Conservation (phyloP, 2,888 invertebrate genomes). For the Drosophila leonis region DNA sequence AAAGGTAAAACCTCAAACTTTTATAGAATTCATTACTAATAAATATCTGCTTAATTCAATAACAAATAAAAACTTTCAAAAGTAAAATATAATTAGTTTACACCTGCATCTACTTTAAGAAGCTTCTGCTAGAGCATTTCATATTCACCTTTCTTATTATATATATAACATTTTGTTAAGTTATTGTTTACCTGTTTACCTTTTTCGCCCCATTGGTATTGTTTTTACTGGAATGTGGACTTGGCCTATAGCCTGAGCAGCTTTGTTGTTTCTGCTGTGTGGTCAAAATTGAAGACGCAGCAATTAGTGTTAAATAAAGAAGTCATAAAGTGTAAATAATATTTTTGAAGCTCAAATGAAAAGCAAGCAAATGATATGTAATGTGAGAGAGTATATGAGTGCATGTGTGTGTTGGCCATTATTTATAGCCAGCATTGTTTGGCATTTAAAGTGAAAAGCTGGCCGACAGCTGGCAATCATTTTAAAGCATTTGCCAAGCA, state of each 20-base stretch:
- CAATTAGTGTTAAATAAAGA: slow-evolving; percentile 77
- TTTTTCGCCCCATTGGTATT: not conserved
- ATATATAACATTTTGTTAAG: not conserved
- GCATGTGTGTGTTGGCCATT: slow-evolving; percentile 39
- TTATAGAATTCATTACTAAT: not conserved
- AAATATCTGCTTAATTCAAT: not conserved
- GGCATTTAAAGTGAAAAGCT: slow-evolving; percentile 58
- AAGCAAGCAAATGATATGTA: slow-evolving; percentile 57
- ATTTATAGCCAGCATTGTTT: slow-evolving; percentile 68
- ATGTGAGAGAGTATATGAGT: not conserved
- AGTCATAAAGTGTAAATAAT: slow-evolving; percentile 78
- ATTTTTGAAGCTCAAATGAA: slow-evolving; percentile 63
- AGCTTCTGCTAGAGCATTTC: slow-evolving; percentile 26
- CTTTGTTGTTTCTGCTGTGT: not conserved
- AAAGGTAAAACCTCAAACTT: not conserved
- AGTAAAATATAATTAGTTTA: too few species aligned
- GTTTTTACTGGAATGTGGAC: not conserved
- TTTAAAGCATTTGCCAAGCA: slow-evolving; percentile 59
- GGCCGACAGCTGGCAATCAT: slow-evolving; percentile 56
- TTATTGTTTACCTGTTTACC: not conserved
- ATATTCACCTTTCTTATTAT: slow-evolving; percentile 1
- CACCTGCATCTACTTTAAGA: too few species aligned
- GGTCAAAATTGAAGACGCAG: slow-evolving; percentile 49
- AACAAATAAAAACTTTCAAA: not conserved
- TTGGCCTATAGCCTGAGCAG: slow-evolving; percentile 1